Evolutionary conservation across 2,888 invertebrate species (phyloP), one percentile per base, ranked within the genome.

Genomic region (Cephalotes varians): DNA sequence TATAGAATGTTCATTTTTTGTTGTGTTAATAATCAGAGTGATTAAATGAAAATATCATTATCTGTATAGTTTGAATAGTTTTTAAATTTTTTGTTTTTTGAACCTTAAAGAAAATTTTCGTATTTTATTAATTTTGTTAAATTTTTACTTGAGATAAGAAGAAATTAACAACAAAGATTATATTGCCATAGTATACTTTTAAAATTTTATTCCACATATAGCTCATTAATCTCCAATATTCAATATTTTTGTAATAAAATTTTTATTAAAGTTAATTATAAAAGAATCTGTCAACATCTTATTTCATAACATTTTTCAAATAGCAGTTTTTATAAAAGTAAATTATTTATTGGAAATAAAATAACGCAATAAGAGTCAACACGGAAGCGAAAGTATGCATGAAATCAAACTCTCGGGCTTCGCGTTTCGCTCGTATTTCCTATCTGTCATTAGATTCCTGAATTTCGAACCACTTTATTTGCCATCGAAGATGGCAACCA

Each of bases 381-480:
- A 67, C 18, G 18, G 18, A 67, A 69, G 47, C 21, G 9, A 44
- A 54, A 56, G 12, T 56, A 10, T n/a, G 25, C 69, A 40, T 28
- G 49, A 80, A 80, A 28, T 73, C n/a, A 44, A 71, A 34, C 44
- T 47, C 31, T 58, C 40, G 67, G 60, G 28, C n/a, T 44, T 76
- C 67, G 37, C 56, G 54, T 77, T 83, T 56, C 67, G 62, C 71
- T 69, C 81, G 81, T 84, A 56, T 69, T 69, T 56, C 44, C 34
- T 88, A 85, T 85, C 83, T 54, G 86, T 85, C 74, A 81, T 79
- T 47, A 2, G 56, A 25, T 83, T 37, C 76, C 54, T 88, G 49
- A 86, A 83, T 82, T 88, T 77, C 65, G 74, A n/a, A n/a, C n/a
- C 62, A 69, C 79, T 85, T 88, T 79, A 77, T 65, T 54, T 64